phyloP scores from a whole-genome alignment of 2,888 invertebrate genomes.

The Archips crataeganus region DNA sequence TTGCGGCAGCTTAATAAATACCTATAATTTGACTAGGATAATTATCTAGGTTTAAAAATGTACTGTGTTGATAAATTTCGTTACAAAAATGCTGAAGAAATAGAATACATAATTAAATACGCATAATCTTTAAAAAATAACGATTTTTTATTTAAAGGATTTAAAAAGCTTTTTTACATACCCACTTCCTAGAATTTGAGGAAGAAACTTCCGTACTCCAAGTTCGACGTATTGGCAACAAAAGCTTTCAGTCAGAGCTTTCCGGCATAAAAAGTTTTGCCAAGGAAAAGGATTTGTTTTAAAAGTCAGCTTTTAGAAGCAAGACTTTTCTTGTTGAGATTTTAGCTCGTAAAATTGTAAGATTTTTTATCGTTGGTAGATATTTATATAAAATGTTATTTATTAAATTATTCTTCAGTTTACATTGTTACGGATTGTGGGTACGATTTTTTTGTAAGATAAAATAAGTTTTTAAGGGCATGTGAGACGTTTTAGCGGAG shows the following conservation, averaged over 20 bases:
- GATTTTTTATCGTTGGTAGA: background rate
- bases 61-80: background rate
- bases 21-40: too few species aligned
- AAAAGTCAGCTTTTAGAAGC: slow-evolving; percentile 6
- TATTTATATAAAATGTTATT: background rate
- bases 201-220: slow-evolving; percentile 17
- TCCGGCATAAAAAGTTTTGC: slow-evolving; percentile 19
- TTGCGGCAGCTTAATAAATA: background rate
- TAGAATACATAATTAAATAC: background rate
- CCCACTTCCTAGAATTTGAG: slow-evolving; percentile 7
- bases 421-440: too few species aligned
- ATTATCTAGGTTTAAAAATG: too few species aligned
- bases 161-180: slow-evolving; percentile 12
- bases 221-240: slow-evolving; percentile 40
- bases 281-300: slow-evolving; percentile 28
- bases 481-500: too few species aligned
- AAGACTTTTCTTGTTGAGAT: background rate
- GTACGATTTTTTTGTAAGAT: too few species aligned
- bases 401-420: too few species aligned
- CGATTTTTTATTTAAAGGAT: slow-evolving; percentile 7
- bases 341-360: background rate
- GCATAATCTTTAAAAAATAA: background rate
- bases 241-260: slow-evolving; percentile 34
- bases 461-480: too few species aligned
- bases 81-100: background rate